Conservation (phyloP, 2,113 vertebrate species). For the Hystrix brachyura region DNA sequence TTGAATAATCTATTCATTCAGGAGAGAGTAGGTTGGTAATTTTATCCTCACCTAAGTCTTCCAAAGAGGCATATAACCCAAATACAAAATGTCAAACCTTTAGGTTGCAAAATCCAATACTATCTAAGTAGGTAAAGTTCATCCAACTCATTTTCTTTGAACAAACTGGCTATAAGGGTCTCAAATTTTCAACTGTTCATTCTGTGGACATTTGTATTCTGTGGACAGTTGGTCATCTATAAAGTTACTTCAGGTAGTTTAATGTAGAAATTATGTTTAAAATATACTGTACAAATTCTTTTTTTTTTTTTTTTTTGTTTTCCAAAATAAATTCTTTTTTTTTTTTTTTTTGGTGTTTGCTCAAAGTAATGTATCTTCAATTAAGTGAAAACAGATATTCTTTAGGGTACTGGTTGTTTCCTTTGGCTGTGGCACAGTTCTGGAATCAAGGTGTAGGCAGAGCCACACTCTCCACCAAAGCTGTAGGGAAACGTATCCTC, state of each 20-base stretch:
- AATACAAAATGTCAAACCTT: neutral
- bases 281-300: neutral
- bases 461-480: neutral
- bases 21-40: neutral
- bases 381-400: conserved; percentile 44
- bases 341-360: neutral
- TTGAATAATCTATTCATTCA: conserved; percentile 53
- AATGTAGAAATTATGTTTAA: conserved; percentile 46
- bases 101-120: neutral
- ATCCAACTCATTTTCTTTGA: neutral
- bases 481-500: neutral
- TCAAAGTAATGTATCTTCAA: neutral
- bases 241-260: conserved; percentile 1
- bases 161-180: neutral
- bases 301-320: conserved; percentile 22
- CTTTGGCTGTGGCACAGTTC: neutral
- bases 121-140: neutral
- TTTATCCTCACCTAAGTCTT: conserved; percentile 49
- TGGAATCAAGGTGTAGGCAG: neutral
- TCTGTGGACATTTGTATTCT: neutral
- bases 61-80: neutral
- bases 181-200: neutral
- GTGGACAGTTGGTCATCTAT: neutral
- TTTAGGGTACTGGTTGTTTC: conserved; percentile 26
- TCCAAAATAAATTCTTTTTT: conserved; percentile 36